Conservation (phyloP, 2,113 vertebrate genomes). For the Etia nguti region DNA sequence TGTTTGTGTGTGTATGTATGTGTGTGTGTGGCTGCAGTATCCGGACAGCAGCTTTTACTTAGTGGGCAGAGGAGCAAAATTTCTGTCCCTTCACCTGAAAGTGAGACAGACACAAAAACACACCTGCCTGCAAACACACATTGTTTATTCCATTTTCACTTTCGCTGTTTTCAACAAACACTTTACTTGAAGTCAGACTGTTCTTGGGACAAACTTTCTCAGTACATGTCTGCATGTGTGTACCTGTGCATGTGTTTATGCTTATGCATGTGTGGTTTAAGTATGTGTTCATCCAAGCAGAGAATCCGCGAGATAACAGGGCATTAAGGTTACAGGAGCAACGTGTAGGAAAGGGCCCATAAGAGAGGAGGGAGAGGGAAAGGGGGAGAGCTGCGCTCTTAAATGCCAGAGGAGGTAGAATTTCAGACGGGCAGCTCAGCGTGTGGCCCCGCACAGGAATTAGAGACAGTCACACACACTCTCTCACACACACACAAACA, state of each 20-base stretch:
- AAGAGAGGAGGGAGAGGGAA: slow-evolving; percentile 23
- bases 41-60: slow-evolving; percentile 49
- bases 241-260: background rate
- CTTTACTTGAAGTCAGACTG: slow-evolving; percentile 20
- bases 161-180: background rate
- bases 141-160: background rate
- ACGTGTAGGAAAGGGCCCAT: slow-evolving; percentile 31
- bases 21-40: slow-evolving; percentile 30
- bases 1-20: background rate
- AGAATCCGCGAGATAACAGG: slow-evolving; percentile 26
- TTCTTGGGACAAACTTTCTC: background rate
- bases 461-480: slow-evolving; percentile 51
- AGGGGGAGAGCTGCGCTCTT: slow-evolving; percentile 51
- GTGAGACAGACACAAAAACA: background rate
- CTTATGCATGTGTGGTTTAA: background rate
- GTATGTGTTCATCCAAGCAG: slow-evolving; percentile 24
- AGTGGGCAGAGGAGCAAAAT: slow-evolving; percentile 24
- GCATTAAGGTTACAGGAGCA: slow-evolving; percentile 38
- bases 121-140: background rate
- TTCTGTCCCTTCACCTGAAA: slow-evolving; percentile 38
- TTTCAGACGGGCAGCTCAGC: slow-evolving; percentile 69
- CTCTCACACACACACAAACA: background rate
- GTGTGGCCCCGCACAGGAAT: slow-evolving; percentile 70
- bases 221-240: background rate
- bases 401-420: slow-evolving; percentile 71